phyloP scores from a whole-genome alignment of 2,113 vertebrate genomes.

The Hystrix brachyura region DNA sequence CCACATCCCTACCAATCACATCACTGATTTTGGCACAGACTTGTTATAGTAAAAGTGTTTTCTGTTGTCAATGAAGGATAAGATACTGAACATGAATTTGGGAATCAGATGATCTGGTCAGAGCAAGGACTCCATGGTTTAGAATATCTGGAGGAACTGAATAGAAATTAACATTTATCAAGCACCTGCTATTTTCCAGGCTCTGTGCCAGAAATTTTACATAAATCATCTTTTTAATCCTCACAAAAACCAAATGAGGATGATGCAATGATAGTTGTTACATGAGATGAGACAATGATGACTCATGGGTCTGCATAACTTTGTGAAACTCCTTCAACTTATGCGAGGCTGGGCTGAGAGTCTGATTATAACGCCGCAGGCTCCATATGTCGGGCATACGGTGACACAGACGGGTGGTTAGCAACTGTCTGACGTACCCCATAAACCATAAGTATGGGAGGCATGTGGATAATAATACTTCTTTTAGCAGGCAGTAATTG shows the following conservation, averaged over 20 bases:
- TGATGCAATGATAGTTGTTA: not conserved
- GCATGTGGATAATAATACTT: not conserved
- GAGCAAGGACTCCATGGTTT: not conserved
- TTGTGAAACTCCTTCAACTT: not conserved
- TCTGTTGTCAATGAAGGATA: constrained; percentile 29
- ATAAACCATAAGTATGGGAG: not conserved
- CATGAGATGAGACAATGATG: not conserved
- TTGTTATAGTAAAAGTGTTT: not conserved
- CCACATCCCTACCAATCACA: not conserved
- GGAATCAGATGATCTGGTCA: constrained; percentile 30
- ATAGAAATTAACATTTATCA: constrained; percentile 61
- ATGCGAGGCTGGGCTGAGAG: not conserved
- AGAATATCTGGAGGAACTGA: constrained; percentile 23
- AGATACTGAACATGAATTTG: not conserved
- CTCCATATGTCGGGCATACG: not conserved
- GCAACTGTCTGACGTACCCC: not conserved
- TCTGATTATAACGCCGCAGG: not conserved
- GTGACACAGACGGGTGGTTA: not conserved
- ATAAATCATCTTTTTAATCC: constrained; percentile 38
- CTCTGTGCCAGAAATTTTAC: constrained; percentile 4
- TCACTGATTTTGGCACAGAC: constrained; percentile 9
- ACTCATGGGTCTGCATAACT: not conserved
- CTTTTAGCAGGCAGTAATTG: not conserved
- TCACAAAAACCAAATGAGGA: not conserved
- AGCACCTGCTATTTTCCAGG: constrained; percentile 58